phyloP scores from a whole-genome alignment of 2,888 invertebrate genomes.

The Sinentomon sp. region DNA sequence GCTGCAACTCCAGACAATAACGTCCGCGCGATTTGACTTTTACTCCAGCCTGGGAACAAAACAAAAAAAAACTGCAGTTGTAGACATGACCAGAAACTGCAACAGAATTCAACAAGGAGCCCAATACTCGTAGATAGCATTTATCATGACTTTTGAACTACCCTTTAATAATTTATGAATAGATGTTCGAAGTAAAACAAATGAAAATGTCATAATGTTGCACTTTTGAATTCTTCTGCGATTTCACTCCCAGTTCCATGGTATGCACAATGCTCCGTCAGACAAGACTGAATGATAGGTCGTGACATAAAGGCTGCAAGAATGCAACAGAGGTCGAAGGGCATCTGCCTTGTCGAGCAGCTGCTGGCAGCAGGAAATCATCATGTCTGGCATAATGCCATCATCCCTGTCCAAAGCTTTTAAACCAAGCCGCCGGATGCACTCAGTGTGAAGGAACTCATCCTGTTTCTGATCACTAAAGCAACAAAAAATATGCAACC shows the following conservation, averaged over 20 bases:
- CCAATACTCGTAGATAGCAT: no score
- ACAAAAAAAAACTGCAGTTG: no score
- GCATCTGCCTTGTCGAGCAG: constrained; percentile 26
- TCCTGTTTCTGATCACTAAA: constrained; percentile 53
- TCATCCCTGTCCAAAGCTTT: constrained; percentile 60
- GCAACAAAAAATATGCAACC: constrained; percentile 11
- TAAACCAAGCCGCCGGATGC: constrained; percentile 33
- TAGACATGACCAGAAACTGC: no score
- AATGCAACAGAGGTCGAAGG: constrained; percentile 27
- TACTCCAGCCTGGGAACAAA: no score
- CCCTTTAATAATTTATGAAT: no score
- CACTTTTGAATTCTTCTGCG: no score
- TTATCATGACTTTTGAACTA: no score
- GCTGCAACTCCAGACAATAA: no score
- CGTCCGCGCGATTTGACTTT: no score
- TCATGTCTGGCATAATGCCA: constrained; percentile 60
- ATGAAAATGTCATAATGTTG: no score
- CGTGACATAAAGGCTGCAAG: constrained; percentile 46
- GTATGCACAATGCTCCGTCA: constrained; percentile 72
- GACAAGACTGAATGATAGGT: constrained; percentile 73
- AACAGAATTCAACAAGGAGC: no score
- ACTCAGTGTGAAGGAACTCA: constrained; percentile 36
- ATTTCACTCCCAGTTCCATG: constrained; percentile 79
- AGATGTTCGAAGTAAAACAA: no score
- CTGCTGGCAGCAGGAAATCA: constrained; percentile 56